These are phyloP conservation scores for Caenorhabditis macrosperma DNA, from an alignment of 2,888 invertebrate genomes.

Conservation along the genomic window DNA sequence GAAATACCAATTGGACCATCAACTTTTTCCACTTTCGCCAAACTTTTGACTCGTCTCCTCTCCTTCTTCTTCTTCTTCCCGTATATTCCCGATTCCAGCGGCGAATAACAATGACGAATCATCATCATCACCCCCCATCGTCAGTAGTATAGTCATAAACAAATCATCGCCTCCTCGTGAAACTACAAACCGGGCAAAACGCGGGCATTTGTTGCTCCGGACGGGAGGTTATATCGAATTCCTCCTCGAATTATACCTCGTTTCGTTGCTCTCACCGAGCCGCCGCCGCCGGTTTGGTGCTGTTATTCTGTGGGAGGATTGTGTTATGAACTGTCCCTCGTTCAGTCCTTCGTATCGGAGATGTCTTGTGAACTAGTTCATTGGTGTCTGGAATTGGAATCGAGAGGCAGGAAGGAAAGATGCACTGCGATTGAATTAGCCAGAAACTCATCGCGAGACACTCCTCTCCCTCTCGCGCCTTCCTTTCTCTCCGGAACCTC, in stretches of 20 bases:
- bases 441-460: neutral
- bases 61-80: neutral
- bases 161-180: neutral
- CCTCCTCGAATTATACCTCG: conserved; percentile 19
- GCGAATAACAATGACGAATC: conserved; percentile 1
- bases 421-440: conserved; percentile 20
- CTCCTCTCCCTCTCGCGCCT: neutral
- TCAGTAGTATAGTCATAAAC: neutral
- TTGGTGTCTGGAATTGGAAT: neutral
- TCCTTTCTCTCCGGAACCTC: conserved; percentile 2
- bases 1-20: conserved; percentile 5
- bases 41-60: neutral
- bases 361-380: neutral
- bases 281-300: neutral
- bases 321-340: too few relatives aligned
- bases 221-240: neutral
- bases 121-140: neutral
- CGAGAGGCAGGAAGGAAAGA: conserved; percentile 12
- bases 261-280: conserved; percentile 7
- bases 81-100: neutral
- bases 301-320: too few relatives aligned
- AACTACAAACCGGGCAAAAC: conserved; percentile 11
- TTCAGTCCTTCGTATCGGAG: neutral
- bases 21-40: too few relatives aligned
- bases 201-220: neutral